Evolutionary conservation across 2,113 vertebrate genomes (phyloP), one percentile per base, ranked within the genome.

Genomic region (Gadus chalcogrammus): DNA sequence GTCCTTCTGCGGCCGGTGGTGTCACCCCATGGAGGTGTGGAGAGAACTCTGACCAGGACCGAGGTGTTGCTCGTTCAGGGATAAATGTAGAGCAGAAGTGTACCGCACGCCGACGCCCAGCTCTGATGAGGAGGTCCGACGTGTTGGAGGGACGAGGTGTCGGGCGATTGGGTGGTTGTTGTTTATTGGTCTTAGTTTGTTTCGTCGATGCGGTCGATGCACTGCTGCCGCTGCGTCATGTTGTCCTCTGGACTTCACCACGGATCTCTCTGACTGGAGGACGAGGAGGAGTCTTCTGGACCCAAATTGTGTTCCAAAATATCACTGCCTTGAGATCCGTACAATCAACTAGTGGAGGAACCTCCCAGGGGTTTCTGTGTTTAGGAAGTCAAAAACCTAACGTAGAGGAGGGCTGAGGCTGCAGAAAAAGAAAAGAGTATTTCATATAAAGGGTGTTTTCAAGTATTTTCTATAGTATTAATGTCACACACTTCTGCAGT

Each of bases 321-420:
- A 88, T 89, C 79, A 84, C 91, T 93, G 92, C 94, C 90, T 94
- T 90, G 91, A 56, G 91, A 85, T 92, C 88, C 79, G 85, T 92
- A 92, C 70, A 65, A 91, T 73, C 85, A 88, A 85, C 87, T 83
- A 90, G 90, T 89, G 91, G 88, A 92, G 84, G 89, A 91, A 92
- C 88, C 92, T 94, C 93, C 92, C 92, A 86, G 88, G 79, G 88
- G 74, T 90, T 79, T 72, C 85, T 91, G 87, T 92, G 84, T 85
- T 79, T 92, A 91, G 87, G 84, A 85, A 90, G 86, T 90, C 81
- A 76, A 87, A 85, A 84, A 67, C 61, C 42, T 72, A 52, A 72
- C 35, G 55, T 76, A 48, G 88, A 59, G 67, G 83, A 72, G 92
- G 93, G 91, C 92, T 91, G 91, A 84, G 81, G 89, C 79, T 68